Evolutionary conservation across 2,888 invertebrate species (phyloP), one percentile per base, ranked within the genome.

Genomic region (Nomada hirtipes): DNA sequence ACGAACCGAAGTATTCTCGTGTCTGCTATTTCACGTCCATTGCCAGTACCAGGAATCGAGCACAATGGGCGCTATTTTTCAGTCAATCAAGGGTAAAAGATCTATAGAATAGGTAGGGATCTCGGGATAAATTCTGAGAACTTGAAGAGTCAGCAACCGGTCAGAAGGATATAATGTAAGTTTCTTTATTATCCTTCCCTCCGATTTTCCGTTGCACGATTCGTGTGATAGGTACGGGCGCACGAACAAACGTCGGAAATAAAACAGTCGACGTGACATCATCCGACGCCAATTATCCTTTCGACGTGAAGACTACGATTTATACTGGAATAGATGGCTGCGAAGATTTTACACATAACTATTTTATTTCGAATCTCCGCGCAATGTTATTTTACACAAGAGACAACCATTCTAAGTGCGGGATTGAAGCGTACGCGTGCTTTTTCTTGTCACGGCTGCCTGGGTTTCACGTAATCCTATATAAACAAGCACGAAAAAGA

Each of bases 161-260:
- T 59, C 55, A 10, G 36, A 29, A 63, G 20, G 18, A 18, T 79
- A 64, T 60, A 68, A 81, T 26, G 76, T 61, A 68, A 70, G 76
- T 71, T 68, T 68, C 57, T 71, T 76, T 79, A 70, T 80, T 76
- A 85, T 65, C 60, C 59, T 74, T 61, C 44, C 26, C 26, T 26
- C 69, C 20, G 57, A 79, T 29, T 81, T 76, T 60, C 55, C 50
- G 26, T 57, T 26, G 9, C 26, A n/a, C 36, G 23, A 52, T 9
- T 9, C 47, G 23, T 15, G 44, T n/a, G 23, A 52, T 9, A 10
- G 23, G 23, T 15, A 53, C 13, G 26, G 10, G 15, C 3, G 15
- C 47, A 18, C 0, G 13, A 73, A 50, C 13, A 13, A 11, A 29
- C 26, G 42, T 63, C 50, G 15, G 20, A 74, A 36, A 68, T 18